A percentile compares a stretch with the other conserved stretches of the same genome.
Evolutionary conservation across 2,888 invertebrate genomes (phyloP).

Genomic region (Trichopria drosophilae): DNA sequence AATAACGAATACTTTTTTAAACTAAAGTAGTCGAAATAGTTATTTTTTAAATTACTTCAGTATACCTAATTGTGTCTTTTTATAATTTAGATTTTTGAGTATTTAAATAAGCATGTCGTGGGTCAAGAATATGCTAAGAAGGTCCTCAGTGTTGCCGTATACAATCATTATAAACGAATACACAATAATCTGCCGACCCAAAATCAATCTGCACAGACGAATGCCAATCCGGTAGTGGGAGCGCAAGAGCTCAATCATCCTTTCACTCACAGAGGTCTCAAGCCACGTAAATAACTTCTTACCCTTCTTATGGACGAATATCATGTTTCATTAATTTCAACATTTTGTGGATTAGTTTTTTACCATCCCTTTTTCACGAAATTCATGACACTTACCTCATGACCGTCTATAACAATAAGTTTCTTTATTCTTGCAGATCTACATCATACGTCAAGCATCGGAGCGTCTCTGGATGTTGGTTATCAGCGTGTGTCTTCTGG

Average conservation of each 20-base stretch:
- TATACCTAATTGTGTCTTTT: neutral
- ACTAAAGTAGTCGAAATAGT: neutral
- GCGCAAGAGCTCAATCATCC: constrained; percentile 69
- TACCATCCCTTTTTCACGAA: neutral
- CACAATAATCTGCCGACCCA: constrained; percentile 81
- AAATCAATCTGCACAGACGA: constrained; percentile 47
- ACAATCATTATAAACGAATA: constrained; percentile 98
- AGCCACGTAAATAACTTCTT: constrained; percentile 54
- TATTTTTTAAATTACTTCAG: constrained; percentile 2
- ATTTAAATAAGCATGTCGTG: constrained; percentile 93
- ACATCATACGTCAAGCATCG: constrained; percentile 80
- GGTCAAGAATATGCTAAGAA: constrained; percentile 98
- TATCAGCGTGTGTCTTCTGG: constrained; percentile 56
- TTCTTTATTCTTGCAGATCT: constrained; percentile 68
- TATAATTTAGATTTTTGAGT: constrained; percentile 80
- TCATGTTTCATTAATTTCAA: constrained; percentile 5
- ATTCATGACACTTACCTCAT: neutral
- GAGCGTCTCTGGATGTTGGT: constrained; percentile 66
- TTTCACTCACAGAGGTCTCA: constrained; percentile 72
- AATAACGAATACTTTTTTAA: neutral
- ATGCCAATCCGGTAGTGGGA: constrained; percentile 54
- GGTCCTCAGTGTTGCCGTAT: constrained; percentile 95
- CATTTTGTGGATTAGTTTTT: neutral
- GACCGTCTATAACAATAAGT: neutral
- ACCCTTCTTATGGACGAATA: constrained; percentile 27